Base-by-base conservation (phyloP, 2,888 invertebrate genomes). In the Strigamia transsilvanica region DNA sequence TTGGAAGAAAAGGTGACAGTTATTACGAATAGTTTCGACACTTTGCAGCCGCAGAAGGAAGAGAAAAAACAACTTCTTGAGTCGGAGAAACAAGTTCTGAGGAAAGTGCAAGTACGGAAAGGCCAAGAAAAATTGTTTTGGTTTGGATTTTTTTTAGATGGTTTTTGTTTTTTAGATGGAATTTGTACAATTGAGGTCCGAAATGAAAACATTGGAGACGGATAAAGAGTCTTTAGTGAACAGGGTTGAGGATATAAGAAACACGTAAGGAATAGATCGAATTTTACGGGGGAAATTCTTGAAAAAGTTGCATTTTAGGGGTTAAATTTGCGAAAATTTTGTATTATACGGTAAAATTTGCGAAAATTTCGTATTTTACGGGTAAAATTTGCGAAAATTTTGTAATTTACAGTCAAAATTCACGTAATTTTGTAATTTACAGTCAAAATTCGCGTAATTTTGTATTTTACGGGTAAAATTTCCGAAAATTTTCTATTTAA, bases 171-270 rank as follows among this genome's bases (percentile, higher is more conserved):
- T 27, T 12, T 27, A 66, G 66, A 9, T 66, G 21, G 66, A 66
- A 2, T 66, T 27, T n/a, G 10, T 9, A 66, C 10, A 12, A 27
- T 4, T 66, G n/a, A 21, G 10, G 7, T 15, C 21, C 7, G 66
- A 66, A 66, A 66, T 66, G 4, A 66, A 27, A 66, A 18, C 21
- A 15, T 66, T n/a, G 2, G 66, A 78, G 32, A 7, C 32, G 3
- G 78, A 78, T n/a, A 27, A 78, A 78, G 10, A 27, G 32, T 32
- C n/a, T 10, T 78, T 78, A 32, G 7, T 21, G n/a, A 78, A 38
- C 10, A 78, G n/a, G 13, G 32, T 78, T 27, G 78, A 78, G 27
- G 78, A 61, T 21, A 23, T 21, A 2, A 61, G 21, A 61, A 61
- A 18, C 9, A 18, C 61, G 61, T 61, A 61, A 61, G 2, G 2